phyloP scores from a whole-genome alignment of 37 sponge, comb jelly and placozoan species.

The Hormiphora californensis region DNA sequence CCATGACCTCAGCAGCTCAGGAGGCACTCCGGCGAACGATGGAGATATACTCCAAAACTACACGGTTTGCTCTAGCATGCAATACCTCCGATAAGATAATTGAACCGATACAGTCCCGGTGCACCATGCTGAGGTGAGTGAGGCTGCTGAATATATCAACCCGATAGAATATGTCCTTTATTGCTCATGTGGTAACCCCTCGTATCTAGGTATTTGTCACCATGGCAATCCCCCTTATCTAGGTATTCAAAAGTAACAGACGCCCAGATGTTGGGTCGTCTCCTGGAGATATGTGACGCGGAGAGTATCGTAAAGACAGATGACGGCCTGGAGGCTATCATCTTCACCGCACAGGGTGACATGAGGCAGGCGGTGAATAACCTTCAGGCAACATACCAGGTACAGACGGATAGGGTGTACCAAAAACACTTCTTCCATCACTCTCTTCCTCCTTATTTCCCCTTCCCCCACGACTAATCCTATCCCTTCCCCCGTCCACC shows the following conservation, averaged over 20 bases:
- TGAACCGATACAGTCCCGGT: slow-evolving; percentile 94
- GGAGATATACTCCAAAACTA: slow-evolving; percentile 97
- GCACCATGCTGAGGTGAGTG: slow-evolving; percentile 94
- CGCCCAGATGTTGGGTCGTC: slow-evolving; percentile 74
- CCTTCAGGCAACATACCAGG: slow-evolving; percentile 44
- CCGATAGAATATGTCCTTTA: too few relatives aligned
- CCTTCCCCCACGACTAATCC: background rate
- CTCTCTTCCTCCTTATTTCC: background rate
- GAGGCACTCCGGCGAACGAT: slow-evolving; percentile 93
- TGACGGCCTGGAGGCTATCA: slow-evolving; percentile 90
- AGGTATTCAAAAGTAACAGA: slow-evolving; percentile 68
- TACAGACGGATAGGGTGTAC: background rate
- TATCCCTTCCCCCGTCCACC: background rate
- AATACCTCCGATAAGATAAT: slow-evolving; percentile 96
- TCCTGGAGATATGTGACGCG: slow-evolving; percentile 85
- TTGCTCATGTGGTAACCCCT: too few relatives aligned
- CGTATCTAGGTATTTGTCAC: too few relatives aligned
- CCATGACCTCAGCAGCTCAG: slow-evolving; percentile 96
- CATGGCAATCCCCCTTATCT: too few relatives aligned
- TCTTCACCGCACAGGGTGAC: slow-evolving; percentile 98
- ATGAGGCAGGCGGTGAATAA: slow-evolving; percentile 83
- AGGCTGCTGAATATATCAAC: too few relatives aligned
- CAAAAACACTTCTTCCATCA: background rate
- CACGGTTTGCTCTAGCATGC: slow-evolving; percentile 95
- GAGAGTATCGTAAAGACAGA: slow-evolving; percentile 78